Conservation (phyloP, 2,113 vertebrate species). For the Zapus hudsonius region DNA sequence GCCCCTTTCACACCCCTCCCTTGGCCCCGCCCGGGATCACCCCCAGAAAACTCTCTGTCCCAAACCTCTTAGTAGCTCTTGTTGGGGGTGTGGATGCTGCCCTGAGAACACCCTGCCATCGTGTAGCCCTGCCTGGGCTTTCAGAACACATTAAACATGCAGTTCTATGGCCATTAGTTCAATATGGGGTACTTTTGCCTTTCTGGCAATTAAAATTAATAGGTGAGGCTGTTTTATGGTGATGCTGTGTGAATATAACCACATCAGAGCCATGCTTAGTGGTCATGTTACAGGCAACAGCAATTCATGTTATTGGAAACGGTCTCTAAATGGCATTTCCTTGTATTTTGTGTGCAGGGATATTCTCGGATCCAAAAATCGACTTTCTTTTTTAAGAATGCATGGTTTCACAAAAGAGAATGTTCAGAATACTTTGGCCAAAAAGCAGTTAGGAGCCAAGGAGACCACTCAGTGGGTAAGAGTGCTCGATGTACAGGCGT, state of each 20-base stretch:
- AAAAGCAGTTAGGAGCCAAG: not conserved
- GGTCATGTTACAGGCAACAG: not conserved
- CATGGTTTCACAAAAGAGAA: not conserved
- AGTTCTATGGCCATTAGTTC: slow-evolving; percentile 47
- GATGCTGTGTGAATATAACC: not conserved
- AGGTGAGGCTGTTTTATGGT: not conserved
- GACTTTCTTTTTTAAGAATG: not conserved
- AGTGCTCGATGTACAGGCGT: not conserved
- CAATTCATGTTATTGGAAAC: not conserved
- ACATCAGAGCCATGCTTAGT: not conserved
- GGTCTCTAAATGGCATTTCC: not conserved
- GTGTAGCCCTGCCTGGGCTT: not conserved
- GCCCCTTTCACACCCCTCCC: not conserved
- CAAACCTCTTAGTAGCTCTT: slow-evolving; percentile 83
- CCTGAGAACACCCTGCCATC: not conserved
- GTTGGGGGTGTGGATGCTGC: not conserved
- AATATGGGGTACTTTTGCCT: not conserved
- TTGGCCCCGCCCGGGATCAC: slow-evolving; percentile 61
- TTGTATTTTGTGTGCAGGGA: not conserved
- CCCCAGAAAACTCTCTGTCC: slow-evolving; percentile 91
- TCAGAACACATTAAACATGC: not conserved
- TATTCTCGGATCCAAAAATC: not conserved
- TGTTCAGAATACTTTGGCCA: slow-evolving; percentile 3
- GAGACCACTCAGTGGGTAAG: not conserved
- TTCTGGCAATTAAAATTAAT: slow-evolving; percentile 45